A percentile compares a stretch with the other conserved stretches of the same genome.
Conservation (phyloP, 2,113 vertebrate genomes). For the Calypte anna region DNA sequence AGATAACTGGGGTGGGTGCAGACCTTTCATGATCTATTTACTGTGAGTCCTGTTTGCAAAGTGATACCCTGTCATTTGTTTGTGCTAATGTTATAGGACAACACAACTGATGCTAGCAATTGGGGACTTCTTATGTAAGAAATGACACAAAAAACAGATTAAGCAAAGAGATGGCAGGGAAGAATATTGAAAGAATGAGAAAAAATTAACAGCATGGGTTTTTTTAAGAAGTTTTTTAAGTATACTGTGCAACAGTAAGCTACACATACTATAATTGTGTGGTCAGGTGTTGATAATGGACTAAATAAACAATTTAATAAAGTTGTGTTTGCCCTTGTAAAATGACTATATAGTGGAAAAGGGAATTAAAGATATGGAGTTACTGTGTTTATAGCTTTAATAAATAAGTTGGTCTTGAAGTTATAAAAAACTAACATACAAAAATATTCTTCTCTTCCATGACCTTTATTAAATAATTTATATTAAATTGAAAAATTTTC, state of each 20-base stretch:
- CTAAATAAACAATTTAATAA: background rate
- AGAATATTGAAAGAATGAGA: background rate
- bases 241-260: background rate
- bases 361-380: background rate
- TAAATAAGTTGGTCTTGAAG: background rate
- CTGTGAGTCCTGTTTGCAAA: background rate
- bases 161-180: background rate
- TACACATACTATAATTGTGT: background rate
- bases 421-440: background rate
- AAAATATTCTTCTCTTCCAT: background rate
- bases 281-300: background rate
- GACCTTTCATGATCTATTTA: background rate
- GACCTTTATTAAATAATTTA: background rate
- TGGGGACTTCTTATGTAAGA: background rate
- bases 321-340: background rate
- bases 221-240: background rate
- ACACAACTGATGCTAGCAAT: background rate
- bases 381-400: background rate
- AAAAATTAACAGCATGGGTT: background rate
- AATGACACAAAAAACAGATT: background rate
- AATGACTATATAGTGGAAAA: background rate
- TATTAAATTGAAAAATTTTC: background rate
- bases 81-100: background rate
- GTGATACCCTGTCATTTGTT: background rate
- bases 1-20: background rate